These are phyloP conservation scores for Goniozus legneri DNA, from an alignment of 1,140 invertebrate genomes.

Conservation along the genomic window DNA sequence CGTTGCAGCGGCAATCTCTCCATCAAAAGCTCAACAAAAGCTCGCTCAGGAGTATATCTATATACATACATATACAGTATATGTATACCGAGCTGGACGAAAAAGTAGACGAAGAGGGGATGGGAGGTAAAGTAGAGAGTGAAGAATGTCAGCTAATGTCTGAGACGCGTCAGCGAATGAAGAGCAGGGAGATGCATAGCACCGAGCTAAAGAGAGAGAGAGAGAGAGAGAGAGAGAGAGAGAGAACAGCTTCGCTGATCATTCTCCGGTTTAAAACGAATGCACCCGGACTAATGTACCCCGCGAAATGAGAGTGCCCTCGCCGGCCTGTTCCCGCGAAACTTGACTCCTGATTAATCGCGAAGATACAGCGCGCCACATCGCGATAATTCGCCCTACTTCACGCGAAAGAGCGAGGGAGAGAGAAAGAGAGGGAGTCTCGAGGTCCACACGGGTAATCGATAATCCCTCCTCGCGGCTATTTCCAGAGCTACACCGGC, in stretches of 20 bases:
- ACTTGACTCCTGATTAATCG: no score
- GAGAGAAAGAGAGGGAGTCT: not conserved
- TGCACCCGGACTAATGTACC: no score
- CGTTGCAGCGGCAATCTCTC: conserved; percentile 31
- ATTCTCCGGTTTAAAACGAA: no score
- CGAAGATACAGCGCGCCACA: no score
- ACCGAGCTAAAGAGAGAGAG: conserved; percentile 13
- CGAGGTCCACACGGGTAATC: not conserved
- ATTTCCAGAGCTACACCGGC: no score
- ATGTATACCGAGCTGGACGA: not conserved
- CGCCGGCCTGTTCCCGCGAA: no score
- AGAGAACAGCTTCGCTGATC: no score
- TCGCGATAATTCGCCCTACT: no score
- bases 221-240: conserved; percentile 8
- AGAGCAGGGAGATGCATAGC: conserved; percentile 8
- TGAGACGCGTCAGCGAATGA: conserved; percentile 23
- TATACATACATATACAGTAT: no score
- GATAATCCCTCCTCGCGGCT: no score
- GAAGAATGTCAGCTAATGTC: conserved; percentile 29
- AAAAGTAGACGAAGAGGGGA: conserved; percentile 12
- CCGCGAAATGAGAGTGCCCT: no score
- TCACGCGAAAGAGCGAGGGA: no score
- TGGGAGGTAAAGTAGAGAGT: conserved; percentile 10
- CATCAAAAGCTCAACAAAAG: conserved; percentile 33
- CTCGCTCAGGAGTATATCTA: conserved; percentile 23